Conservation (phyloP, 2,113 vertebrate species). For the Orcinus orca region DNA sequence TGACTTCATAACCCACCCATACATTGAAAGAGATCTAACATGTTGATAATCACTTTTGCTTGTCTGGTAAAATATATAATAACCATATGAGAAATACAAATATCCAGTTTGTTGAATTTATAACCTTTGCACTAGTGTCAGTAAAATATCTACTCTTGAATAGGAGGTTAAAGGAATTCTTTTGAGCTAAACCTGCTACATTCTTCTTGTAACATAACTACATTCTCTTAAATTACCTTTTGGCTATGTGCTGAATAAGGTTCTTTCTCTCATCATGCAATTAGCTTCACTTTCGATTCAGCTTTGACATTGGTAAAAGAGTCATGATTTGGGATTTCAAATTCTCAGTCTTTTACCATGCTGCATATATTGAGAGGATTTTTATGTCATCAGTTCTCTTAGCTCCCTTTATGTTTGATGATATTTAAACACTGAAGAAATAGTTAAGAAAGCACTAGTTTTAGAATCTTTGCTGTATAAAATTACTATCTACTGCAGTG, state of each 20-base stretch:
- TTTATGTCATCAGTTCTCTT: neutral
- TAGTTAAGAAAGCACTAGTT: neutral
- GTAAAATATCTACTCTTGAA: neutral
- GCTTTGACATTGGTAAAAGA: neutral
- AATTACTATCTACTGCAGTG: constrained; percentile 12
- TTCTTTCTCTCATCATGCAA: neutral
- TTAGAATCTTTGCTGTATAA: neutral
- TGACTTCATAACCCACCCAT: neutral
- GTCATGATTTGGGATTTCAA: neutral
- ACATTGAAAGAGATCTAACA: neutral
- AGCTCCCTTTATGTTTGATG: constrained; percentile 19
- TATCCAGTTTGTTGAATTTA: neutral
- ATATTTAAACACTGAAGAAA: constrained; percentile 9
- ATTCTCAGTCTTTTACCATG: neutral
- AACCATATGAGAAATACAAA: neutral
- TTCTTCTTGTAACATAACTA: neutral
- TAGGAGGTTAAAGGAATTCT: neutral
- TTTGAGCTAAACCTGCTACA: neutral
- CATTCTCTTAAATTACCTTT: neutral
- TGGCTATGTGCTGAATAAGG: neutral
- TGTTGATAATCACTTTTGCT: neutral
- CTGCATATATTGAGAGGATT: neutral
- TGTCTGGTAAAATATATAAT: neutral
- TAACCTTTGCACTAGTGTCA: neutral
- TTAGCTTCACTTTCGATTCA: neutral